A percentile compares a stretch with the other conserved stretches of the same genome.
These are phyloP conservation scores for Argyra leucocephala DNA, from an alignment of 2,888 invertebrate genomes.

Conservation along the genomic window DNA sequence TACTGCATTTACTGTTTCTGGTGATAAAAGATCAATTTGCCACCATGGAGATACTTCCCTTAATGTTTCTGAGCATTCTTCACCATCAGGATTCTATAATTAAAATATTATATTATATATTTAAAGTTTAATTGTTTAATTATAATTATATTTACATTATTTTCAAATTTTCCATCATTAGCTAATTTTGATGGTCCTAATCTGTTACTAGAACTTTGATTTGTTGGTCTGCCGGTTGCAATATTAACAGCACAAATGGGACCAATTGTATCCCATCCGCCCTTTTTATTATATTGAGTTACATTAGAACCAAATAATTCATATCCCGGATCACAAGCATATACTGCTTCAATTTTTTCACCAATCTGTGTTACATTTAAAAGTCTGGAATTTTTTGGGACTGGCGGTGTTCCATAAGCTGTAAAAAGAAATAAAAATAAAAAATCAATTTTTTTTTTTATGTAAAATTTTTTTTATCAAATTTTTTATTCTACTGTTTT, in stretches of 20 bases:
- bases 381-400: slow-evolving; percentile 73
- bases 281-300: slow-evolving; percentile 59
- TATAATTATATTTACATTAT: slow-evolving; percentile 35
- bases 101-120: not conserved
- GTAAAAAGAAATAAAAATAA: slow-evolving; percentile 19
- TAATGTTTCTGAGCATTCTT: slow-evolving; percentile 80
- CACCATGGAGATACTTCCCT: slow-evolving; percentile 88
- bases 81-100: slow-evolving; percentile 72
- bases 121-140: not conserved
- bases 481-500: too few species aligned
- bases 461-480: too few species aligned
- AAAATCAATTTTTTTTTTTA: not conserved
- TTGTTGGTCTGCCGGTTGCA: slow-evolving; percentile 75
- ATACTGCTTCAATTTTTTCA: slow-evolving; percentile 57
- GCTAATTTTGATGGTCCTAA: slow-evolving; percentile 75
- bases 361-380: slow-evolving; percentile 42
- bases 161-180: slow-evolving; percentile 74
- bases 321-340: slow-evolving; percentile 79
- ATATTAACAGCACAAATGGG: slow-evolving; percentile 87
- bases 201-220: slow-evolving; percentile 81
- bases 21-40: slow-evolving; percentile 76
- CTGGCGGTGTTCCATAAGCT: slow-evolving; percentile 73
- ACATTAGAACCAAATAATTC: slow-evolving; percentile 72
- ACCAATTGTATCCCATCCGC: slow-evolving; percentile 69
- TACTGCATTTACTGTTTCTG: slow-evolving; percentile 77